A percentile compares a stretch with the other conserved stretches of the same genome.
phyloP scores from a whole-genome alignment of 2,888 invertebrate genomes.

The Amphimallon solstitiale region DNA sequence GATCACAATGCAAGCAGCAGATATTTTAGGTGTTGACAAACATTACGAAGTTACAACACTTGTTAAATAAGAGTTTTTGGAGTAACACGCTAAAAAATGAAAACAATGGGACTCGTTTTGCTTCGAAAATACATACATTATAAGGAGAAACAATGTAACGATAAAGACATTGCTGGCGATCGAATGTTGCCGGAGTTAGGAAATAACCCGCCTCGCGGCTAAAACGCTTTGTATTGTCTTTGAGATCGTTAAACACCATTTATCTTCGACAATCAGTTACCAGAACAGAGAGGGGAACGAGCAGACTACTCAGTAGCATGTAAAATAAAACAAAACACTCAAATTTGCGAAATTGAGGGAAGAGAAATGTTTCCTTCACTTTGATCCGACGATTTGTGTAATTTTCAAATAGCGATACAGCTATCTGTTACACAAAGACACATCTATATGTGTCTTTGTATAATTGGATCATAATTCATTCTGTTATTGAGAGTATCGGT shows the following conservation, averaged over 20 bases:
- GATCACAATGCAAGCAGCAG: too few relatives aligned
- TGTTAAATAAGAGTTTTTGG: not conserved
- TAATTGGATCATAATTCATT: conserved; percentile 26
- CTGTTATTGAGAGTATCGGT: conserved; percentile 1
- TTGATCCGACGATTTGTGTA: conserved; percentile 28
- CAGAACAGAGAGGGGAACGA: conserved; percentile 12
- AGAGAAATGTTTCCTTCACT: conserved; percentile 14
- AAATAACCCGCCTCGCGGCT: conserved; percentile 1
- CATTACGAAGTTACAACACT: not conserved
- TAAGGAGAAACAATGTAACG: conserved; percentile 25
- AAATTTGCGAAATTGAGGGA: conserved; percentile 21
- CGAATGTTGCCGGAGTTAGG: conserved; percentile 13
- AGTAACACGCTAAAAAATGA: not conserved
- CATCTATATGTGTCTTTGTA: conserved; percentile 5
- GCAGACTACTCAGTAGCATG: conserved; percentile 15
- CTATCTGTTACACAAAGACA: not conserved
- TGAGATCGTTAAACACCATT: conserved; percentile 30
- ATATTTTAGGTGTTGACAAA: too few relatives aligned
- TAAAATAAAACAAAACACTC: conserved; percentile 24
- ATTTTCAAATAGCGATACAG: conserved; percentile 22
- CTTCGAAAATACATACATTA: conserved; percentile 30
- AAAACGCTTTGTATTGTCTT: conserved; percentile 30
- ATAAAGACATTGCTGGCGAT: conserved; percentile 19
- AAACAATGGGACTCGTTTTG: conserved; percentile 10
- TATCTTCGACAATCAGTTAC: conserved; percentile 28